Evolutionary conservation across 2,888 invertebrate species (phyloP), one percentile per base, ranked within the genome.

Genomic region (Odontocerum albicorne): DNA sequence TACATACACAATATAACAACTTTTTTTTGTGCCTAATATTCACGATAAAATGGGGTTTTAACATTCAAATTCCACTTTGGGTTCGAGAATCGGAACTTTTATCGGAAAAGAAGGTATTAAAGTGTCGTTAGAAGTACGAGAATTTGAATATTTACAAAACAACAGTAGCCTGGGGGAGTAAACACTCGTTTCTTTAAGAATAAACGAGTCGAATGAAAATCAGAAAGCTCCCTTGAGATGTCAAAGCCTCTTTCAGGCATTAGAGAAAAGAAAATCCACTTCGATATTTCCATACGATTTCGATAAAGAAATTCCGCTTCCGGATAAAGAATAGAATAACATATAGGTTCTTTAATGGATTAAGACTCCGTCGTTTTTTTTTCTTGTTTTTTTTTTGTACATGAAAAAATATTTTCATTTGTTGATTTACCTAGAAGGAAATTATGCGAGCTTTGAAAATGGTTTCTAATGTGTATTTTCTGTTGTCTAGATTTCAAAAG

Each of bases 131-230:
- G 36, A 57, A 50, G 49, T 35, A 50, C 19, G 56, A 35, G 49
- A 57, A 60, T 60, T 54, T 60, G 60, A 60, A 60, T 60, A 60
- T 60, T 50, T 49, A 55, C 46, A 36, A 31, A 54, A 58, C 20
- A 53, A 49, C 49, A 45, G 27, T 22, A 36, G 58, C 54, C 58
- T 33, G 36, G 38, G 58, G 58, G 58, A 55, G 42, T 46, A 46
- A 36, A 40, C 51, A 46, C 33, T 39, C 43, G 54, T 49, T 38
- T 46, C 46, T 36, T 21, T 32, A 56, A 58, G 55, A 58, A 58
- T 55, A 45, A 55, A 55, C 50, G 51, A 54, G 54, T 49, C 35
- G 52, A 56, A 56, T 45, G 59, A 55, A 59, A 59, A 59, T 55
- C 59, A 52, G 49, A 45, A 43, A 49, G 39, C 49, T 38, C 49